Base-by-base conservation (phyloP, 2,797 vertebrate species). In the Gallinago nigripennis region DNA sequence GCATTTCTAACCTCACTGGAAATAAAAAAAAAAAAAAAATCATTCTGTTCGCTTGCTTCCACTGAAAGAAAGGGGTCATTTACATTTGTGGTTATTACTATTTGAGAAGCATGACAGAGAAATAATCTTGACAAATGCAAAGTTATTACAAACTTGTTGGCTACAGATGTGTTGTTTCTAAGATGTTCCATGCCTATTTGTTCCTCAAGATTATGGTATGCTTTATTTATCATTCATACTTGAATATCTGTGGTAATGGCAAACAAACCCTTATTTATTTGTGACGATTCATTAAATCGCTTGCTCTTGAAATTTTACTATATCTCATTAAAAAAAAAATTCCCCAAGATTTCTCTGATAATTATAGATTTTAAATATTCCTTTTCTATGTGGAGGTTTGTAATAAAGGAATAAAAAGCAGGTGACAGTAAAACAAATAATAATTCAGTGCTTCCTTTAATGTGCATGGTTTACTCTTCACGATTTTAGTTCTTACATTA, bases 131-230 rank as follows among this genome's bases (percentile, higher is more conserved):
- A 85, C 57, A 94, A 92, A 83, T 85, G 60, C 7, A 33, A 72
- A 66, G 6, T 80, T 92, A 57, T 71, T 94, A 91, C 33, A 94
- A 97, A 93, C 79, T 75, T 86, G 53, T 82, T 97, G 86, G 57
- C 53, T 92, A 69, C 92, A 94, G 92, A 86, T 97, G 86, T 82
- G 65, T 75, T 85, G 60, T 84, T 93, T 89, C 90, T 78, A 86
- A 72, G 92, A 51, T 91, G 71, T 70, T 94, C 81, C 68, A 86
- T 91, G 56, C 24, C 24, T 85, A 3, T 82, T 92, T 92, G 18
- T 87, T 54, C 3, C 16, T 90, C 31, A 65, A 19, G 48, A 57
- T 82, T 80, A n/a, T 66, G 10, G 6, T 73, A 35, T 82, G 16
- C 19, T 61, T 81, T 75, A 33, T 37, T 4, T 48, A 46, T 73